Evolutionary conservation across 2,797 vertebrate genomes (phyloP), one percentile per base, ranked within the genome.

Genomic region (Acrossocheilus wenchowensis): DNA sequence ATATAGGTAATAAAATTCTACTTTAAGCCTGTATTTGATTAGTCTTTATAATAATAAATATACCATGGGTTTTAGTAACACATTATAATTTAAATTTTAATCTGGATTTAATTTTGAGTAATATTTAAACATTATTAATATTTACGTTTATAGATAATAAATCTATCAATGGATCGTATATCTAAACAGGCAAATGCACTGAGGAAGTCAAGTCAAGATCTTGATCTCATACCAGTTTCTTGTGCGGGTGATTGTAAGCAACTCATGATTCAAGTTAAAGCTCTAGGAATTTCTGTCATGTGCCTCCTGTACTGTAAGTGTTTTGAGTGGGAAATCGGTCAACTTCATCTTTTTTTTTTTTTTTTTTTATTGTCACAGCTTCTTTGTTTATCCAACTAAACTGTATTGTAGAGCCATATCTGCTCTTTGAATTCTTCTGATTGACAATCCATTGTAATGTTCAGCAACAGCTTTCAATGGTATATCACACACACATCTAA

Each of bases 281-380:
- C 68, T 80, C 17, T 50, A 23, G 41, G 72, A 75, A 54, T 81
- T 69, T 73, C 21, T 21, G 23, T 81, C 84, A 81, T 80, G 66
- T 72, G 78, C 36, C 41, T 86, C 41, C 17, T 71, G 48, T 26
- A 68, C 8, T 36, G 11, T 30, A 60, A 34, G 36, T 74, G 26
- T 62, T 81, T 34, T 48, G 11, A 74, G 11, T 26, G 80, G 39
- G 52, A 23, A 54, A 45, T 60, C 8, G 6, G 19, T 81, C 39
- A 26, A 15, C n/a, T 30, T 71, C 2, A 54, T 85, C 15, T 45
- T 36, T 11, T 4, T 0, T 23, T 64, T 75, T 64, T 21, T 43
- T 43, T 43, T 41, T 19, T 41, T 41, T 41, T 41, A 39, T 68
- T 41, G 36, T 23, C 64, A 57, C 34, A 9, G n/a, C 45, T 57